A percentile compares a stretch with the other conserved stretches of the same genome.
Conservation (phyloP, 2,113 vertebrate species). For the Hippocampus guttulatus region DNA sequence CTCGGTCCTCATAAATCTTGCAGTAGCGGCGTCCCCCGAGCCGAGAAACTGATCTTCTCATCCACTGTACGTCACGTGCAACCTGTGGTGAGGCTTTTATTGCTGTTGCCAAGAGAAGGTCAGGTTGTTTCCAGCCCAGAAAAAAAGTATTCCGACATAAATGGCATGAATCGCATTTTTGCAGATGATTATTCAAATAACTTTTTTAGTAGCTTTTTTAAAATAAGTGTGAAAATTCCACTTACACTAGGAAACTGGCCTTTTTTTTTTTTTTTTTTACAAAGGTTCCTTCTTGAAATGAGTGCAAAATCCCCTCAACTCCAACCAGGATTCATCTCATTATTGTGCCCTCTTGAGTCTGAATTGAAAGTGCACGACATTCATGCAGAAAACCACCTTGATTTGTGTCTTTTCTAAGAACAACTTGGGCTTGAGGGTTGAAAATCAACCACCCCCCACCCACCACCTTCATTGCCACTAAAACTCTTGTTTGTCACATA, state of each 20-base stretch:
- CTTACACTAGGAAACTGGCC: too few relatives aligned
- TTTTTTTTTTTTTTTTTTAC: too few relatives aligned
- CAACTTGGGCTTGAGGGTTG: neutral
- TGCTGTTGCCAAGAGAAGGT: constrained; percentile 40
- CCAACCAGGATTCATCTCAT: neutral
- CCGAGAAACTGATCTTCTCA: constrained; percentile 47
- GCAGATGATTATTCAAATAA: neutral
- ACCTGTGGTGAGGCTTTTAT: constrained; percentile 21
- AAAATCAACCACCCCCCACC: constrained; percentile 6
- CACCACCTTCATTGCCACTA: neutral
- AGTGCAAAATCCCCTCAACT: neutral
- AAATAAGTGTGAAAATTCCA: too few relatives aligned
- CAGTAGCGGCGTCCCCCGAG: constrained; percentile 36
- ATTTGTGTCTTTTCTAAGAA: constrained; percentile 1
- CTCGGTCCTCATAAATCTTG: constrained; percentile 60
- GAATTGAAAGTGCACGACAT: neutral
- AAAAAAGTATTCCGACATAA: constrained; percentile 8
- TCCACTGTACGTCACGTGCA: constrained; percentile 42
- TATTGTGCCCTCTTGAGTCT: neutral
- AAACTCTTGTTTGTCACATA: neutral
- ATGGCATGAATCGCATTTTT: neutral
- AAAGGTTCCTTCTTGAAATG: too few relatives aligned
- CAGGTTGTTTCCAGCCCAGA: constrained; percentile 41
- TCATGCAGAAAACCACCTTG: neutral
- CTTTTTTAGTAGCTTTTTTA: neutral